A percentile compares a stretch with the other conserved stretches of the same genome.
Evolutionary conservation across 2,888 invertebrate genomes (phyloP).

Genomic region (Caenorhabditis auriculariae): DNA sequence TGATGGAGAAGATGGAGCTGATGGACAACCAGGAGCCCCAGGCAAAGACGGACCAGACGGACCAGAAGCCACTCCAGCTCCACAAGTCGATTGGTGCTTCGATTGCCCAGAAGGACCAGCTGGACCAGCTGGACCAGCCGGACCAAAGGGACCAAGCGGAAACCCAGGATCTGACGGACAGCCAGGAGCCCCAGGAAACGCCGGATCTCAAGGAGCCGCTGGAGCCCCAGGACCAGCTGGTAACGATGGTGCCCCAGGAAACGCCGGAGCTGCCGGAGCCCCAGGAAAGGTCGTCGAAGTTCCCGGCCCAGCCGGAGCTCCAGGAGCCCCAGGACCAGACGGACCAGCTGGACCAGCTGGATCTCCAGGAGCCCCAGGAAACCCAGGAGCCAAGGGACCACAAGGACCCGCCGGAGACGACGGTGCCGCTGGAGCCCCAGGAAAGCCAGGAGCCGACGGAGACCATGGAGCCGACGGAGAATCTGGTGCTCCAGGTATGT

Average conservation of each 20-base stretch:
- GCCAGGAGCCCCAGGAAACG: conserved; percentile 43
- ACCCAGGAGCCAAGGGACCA: conserved; percentile 40
- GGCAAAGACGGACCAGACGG: conserved; percentile 52
- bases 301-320: conserved; percentile 44
- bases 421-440: conserved; percentile 46
- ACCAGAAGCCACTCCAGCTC: conserved; percentile 44
- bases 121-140: conserved; percentile 39
- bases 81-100: conserved; percentile 43
- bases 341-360: conserved; percentile 47
- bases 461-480: conserved; percentile 44
- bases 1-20: conserved; percentile 42
- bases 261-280: conserved; percentile 45
- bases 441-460: conserved; percentile 39
- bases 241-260: conserved; percentile 46
- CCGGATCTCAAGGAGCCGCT: conserved; percentile 39
- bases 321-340: conserved; percentile 38
- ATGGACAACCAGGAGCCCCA: conserved; percentile 48
- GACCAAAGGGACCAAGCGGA: conserved; percentile 56
- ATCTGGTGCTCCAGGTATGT: conserved; percentile 44
- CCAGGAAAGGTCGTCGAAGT: conserved; percentile 33
- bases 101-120: conserved; percentile 45
- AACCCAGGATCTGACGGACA: conserved; percentile 49
- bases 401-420: conserved; percentile 44
- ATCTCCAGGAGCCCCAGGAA: conserved; percentile 33
- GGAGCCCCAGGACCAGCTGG: conserved; percentile 38